Evolutionary conservation across 2,113 vertebrate species (phyloP), one percentile per base, ranked within the genome.

Genomic region (Ellobius talpinus): DNA sequence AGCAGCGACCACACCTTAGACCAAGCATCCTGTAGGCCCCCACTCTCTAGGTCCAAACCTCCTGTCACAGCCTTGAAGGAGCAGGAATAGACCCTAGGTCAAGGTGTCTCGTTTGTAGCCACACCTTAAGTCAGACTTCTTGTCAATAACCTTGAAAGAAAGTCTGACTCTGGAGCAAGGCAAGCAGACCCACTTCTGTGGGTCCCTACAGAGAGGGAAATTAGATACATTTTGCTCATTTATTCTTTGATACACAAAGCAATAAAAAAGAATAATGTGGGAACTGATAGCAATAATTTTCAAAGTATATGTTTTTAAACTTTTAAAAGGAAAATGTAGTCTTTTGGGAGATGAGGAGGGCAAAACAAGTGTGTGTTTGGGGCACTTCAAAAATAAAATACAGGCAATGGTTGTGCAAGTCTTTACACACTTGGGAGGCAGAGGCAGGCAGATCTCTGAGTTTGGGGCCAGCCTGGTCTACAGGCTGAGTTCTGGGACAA

Each of bases 201-300:
- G 12, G 50, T 12, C 50, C 50, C 50, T 52, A 52, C 50, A 58
- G 73, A 8, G 11, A 94, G 7, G 72, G 7, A 85, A 65, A 88
- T 19, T 84, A 66, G 88, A 76, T 82, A 82, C 76, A 82, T 76
- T 91, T 55, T 63, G 14, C 36, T 63, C 33, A 76, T 70, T 93
- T 84, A 39, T 13, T 79, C 12, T 95, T 0, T 63, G 42, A 50
- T 87, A 23, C 70, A 58, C 52, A 42, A 72, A 94, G 52, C 45
- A 87, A n/a, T 81, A 87, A 72, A 87, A 93, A 79, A 61, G 6
- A 89, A 24, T 42, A 55, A 55, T 92, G 47, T 82, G 13, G 74
- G 11, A 82, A 65, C n/a, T 90, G 63, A 76, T 90, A 89, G 55
- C 55, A 87, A 58, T 16, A 68, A 95, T 91, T 93, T 79, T 33